These are phyloP conservation scores for Neuroterus valhalla DNA, from an alignment of 1,140 invertebrate genomes.

Conservation along the genomic window DNA sequence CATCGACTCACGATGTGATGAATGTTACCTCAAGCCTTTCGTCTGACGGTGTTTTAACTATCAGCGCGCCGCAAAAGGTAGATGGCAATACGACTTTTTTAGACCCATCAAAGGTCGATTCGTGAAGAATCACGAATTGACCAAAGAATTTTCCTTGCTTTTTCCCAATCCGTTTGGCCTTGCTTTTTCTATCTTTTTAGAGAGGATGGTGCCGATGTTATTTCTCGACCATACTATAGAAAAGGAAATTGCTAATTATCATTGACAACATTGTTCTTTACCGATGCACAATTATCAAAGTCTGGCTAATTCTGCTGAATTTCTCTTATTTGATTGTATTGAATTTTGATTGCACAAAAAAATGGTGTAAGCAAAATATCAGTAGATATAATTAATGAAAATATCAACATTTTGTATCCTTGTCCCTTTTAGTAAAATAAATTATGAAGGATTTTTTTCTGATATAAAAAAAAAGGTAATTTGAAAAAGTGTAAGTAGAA, in stretches of 20 bases:
- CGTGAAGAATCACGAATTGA: constrained; percentile 48
- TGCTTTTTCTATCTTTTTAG: constrained; percentile 43
- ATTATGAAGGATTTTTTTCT: too few species aligned
- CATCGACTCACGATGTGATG: constrained; percentile 72
- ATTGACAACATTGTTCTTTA: neutral
- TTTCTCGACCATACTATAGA: constrained; percentile 64
- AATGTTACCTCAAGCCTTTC: constrained; percentile 75
- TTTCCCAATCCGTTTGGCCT: constrained; percentile 45
- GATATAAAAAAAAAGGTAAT: too few species aligned
- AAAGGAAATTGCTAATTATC: constrained; percentile 37
- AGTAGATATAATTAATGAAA: too few species aligned
- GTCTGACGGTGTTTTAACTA: constrained; percentile 77
- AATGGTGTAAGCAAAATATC: too few species aligned
- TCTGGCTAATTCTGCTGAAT: constrained; percentile 13
- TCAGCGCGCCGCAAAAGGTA: constrained; percentile 75
- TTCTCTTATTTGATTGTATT: neutral
- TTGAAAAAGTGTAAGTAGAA: too few species aligned
- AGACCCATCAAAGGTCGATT: constrained; percentile 27
- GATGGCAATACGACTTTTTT: constrained; percentile 36
- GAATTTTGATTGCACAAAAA: too few species aligned
- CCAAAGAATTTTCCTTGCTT: constrained; percentile 39
- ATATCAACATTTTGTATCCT: too few species aligned
- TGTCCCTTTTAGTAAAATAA: too few species aligned
- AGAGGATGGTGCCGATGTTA: constrained; percentile 57
- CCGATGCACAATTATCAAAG: constrained; percentile 29